Conservation (phyloP, 2,797 vertebrate genomes). For the Pseudocheirus occidentalis region DNA sequence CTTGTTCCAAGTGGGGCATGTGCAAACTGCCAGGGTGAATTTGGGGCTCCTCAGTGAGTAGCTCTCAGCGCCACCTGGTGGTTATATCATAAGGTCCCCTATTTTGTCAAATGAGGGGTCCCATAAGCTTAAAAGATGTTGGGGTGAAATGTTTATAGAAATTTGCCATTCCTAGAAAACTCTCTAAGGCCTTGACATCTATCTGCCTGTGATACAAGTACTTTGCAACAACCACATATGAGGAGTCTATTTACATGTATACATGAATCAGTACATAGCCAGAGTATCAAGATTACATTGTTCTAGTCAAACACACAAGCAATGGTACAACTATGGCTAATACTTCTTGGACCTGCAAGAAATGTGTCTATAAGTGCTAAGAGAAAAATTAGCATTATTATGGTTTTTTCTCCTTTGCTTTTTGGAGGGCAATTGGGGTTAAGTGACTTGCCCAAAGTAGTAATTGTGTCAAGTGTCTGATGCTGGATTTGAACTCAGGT, state of each 20-base stretch:
- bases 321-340: background rate
- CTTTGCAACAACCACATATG: background rate
- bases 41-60: background rate
- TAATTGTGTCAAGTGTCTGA: too few species aligned
- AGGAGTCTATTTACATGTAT: background rate
- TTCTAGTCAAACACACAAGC: background rate
- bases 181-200: background rate
- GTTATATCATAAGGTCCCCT: background rate
- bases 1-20: background rate
- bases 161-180: background rate
- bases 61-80: background rate
- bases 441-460: too few species aligned
- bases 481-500: too few species aligned
- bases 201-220: background rate
- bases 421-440: too few species aligned
- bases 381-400: background rate
- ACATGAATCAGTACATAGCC: background rate
- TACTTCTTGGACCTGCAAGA: background rate
- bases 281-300: background rate
- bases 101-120: background rate
- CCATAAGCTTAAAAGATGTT: background rate
- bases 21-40: background rate
- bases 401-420: too few species aligned
- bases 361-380: background rate
- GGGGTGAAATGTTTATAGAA: background rate